These are phyloP conservation scores for Saxidomus purpurata DNA, from an alignment of 1,140 invertebrate genomes.

Conservation along the genomic window DNA sequence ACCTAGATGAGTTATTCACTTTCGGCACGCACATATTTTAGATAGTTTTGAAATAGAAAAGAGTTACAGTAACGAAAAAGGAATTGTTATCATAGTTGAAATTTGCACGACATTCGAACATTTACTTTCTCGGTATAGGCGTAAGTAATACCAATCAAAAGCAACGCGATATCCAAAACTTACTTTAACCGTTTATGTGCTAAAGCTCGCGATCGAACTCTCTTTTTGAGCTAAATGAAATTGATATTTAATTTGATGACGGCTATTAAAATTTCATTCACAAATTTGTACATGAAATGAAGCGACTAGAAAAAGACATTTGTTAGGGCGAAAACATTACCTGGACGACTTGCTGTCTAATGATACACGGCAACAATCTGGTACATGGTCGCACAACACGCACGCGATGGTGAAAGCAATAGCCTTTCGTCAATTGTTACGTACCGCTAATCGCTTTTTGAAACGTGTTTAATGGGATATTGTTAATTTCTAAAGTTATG, in stretches of 20 bases:
- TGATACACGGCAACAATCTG: background rate
- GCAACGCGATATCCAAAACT: slow-evolving; percentile 46
- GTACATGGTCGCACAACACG: background rate
- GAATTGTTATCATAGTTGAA: background rate
- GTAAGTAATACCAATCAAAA: slow-evolving; percentile 3
- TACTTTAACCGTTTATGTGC: slow-evolving; percentile 21
- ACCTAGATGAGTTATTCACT: slow-evolving; percentile 43
- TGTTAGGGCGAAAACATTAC: slow-evolving; percentile 47
- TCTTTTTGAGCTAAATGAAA: slow-evolving; percentile 46
- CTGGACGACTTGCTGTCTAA: slow-evolving; percentile 21
- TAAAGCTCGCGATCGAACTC: slow-evolving; percentile 17
- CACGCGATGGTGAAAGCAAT: background rate
- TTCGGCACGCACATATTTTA: slow-evolving; percentile 54
- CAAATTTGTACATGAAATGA: slow-evolving; percentile 38
- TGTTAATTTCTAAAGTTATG: background rate
- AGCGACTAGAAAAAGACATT: slow-evolving; percentile 16
- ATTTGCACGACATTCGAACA: slow-evolving; percentile 41
- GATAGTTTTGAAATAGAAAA: slow-evolving; percentile 37
- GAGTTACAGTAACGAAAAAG: slow-evolving; percentile 27
- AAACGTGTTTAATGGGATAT: background rate
- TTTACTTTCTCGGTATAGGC: slow-evolving; percentile 19
- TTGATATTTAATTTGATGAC: slow-evolving; percentile 55
- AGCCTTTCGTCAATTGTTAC: background rate
- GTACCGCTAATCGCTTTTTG: background rate
- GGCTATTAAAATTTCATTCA: slow-evolving; percentile 55